A percentile compares a stretch with the other conserved stretches of the same genome.
Conservation (phyloP, 2,888 invertebrate species). For the Melieria picta region DNA sequence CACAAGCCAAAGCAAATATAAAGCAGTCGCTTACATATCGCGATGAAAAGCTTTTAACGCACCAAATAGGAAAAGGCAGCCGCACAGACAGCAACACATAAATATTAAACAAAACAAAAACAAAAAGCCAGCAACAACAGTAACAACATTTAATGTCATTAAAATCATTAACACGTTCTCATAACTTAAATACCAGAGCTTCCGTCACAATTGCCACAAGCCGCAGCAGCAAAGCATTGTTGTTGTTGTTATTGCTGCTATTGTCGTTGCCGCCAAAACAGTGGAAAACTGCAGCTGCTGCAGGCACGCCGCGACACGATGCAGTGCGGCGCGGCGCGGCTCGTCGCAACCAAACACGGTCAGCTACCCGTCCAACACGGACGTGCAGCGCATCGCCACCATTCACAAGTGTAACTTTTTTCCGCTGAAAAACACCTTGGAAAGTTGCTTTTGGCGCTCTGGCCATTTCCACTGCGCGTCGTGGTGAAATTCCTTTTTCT, state of each 20-base stretch:
- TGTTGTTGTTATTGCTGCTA: no score
- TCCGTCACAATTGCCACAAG: slow-evolving; percentile 40
- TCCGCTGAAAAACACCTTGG: slow-evolving; percentile 44
- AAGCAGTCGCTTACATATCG: not conserved
- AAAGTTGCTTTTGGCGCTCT: slow-evolving; percentile 18
- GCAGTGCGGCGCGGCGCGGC: not conserved
- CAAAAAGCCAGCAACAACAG: no score
- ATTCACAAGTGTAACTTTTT: slow-evolving; percentile 40
- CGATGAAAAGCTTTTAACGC: no score
- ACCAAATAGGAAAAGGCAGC: no score
- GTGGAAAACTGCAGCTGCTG: slow-evolving; percentile 11
- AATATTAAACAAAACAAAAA: no score
- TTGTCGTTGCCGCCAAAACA: not conserved
- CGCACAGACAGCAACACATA: no score
- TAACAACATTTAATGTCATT: slow-evolving; percentile 47
- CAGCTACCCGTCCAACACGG: not conserved
- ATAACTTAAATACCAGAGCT: slow-evolving; percentile 49
- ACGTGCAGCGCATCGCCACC: slow-evolving; percentile 17
- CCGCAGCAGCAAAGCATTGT: slow-evolving; percentile 12
- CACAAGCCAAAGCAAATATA: slow-evolving; percentile 9
- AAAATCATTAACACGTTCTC: slow-evolving; percentile 53
- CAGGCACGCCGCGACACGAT: not conserved
- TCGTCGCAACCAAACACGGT: not conserved
- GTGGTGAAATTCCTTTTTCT: not conserved
- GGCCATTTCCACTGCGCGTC: not conserved